Evolutionary conservation across 1,140 invertebrate species (phyloP).

Genomic region (Nebria ingens): DNA sequence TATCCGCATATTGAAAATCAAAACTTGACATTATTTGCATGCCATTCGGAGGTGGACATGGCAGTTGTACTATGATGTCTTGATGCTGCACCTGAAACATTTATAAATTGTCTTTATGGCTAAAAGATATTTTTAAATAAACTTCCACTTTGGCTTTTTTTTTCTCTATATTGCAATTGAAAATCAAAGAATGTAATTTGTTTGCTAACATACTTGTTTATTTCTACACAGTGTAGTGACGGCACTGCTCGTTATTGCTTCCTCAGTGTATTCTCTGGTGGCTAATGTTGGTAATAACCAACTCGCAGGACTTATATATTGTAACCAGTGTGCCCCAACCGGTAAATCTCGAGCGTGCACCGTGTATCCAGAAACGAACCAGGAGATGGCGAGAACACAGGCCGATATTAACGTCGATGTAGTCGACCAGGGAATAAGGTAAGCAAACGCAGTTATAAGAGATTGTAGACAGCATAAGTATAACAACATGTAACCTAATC

Average conservation of each 20-base stretch:
- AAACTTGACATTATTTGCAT: constrained; percentile 53
- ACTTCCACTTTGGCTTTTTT: too few species aligned
- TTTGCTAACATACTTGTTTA: constrained; percentile 43
- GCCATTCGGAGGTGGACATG: constrained; percentile 67
- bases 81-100: constrained; percentile 67
- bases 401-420: constrained; percentile 47
- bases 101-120: constrained; percentile 23
- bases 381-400: constrained; percentile 50
- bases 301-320: constrained; percentile 58
- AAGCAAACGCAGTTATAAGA: constrained; percentile 55
- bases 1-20: constrained; percentile 36
- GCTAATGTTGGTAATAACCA: constrained; percentile 63
- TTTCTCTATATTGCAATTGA: neutral
- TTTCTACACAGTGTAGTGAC: constrained; percentile 48
- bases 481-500: constrained; percentile 65
- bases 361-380: constrained; percentile 56
- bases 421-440: constrained; percentile 48
- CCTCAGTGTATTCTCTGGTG: constrained; percentile 51
- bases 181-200: too few species aligned
- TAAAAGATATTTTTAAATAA: neutral
- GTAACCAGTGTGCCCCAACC: constrained; percentile 50
- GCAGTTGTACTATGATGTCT: constrained; percentile 70
- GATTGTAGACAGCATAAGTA: constrained; percentile 64
- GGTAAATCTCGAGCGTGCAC: constrained; percentile 63
- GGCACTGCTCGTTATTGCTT: constrained; percentile 46